Evolutionary conservation across 2,797 vertebrate genomes (phyloP).

Genomic region (Argyrosomus regius): DNA sequence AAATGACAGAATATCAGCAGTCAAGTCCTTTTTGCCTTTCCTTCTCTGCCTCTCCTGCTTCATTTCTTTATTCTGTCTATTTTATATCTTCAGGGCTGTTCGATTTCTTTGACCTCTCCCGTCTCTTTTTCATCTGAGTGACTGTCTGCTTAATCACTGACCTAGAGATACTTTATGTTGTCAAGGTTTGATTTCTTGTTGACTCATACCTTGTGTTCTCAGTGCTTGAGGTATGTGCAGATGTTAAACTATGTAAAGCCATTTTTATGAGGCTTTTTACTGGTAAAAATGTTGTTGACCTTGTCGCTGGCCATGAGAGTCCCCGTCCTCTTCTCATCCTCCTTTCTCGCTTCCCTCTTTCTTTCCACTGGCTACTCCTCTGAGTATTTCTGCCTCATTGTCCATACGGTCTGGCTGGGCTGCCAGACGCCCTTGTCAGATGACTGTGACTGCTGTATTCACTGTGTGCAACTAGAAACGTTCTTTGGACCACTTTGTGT

Average conservation of each 20-base stretch:
- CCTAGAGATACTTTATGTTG: slow-evolving; percentile 41
- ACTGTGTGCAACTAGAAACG: slow-evolving; percentile 31
- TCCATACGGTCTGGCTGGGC: slow-evolving; percentile 49
- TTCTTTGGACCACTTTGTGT: slow-evolving; percentile 45
- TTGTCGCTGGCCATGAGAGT: slow-evolving; percentile 43
- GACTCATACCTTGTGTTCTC: slow-evolving; percentile 11
- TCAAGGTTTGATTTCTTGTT: slow-evolving; percentile 45
- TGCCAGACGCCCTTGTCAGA: slow-evolving; percentile 55
- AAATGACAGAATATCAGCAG: slow-evolving; percentile 21
- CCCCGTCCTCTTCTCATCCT: background rate
- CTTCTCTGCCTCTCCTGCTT: background rate
- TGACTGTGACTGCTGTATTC: slow-evolving; percentile 50
- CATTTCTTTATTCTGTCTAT: background rate
- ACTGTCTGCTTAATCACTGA: slow-evolving; percentile 36
- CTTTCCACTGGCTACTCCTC: slow-evolving; percentile 52
- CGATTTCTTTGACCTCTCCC: slow-evolving; percentile 21
- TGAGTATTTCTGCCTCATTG: slow-evolving; percentile 68
- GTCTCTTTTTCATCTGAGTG: slow-evolving; percentile 21
- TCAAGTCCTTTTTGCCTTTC: background rate
- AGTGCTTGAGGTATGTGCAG: slow-evolving; percentile 4
- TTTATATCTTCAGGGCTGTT: slow-evolving; percentile 24
- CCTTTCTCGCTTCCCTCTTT: slow-evolving; percentile 3
- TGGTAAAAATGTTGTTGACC: slow-evolving; percentile 52
- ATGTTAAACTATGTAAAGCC: slow-evolving; percentile 31
- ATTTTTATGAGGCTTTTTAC: slow-evolving; percentile 32